Base-by-base conservation (phyloP, 37 sponge, comb jelly and placozoan species). In the Crambe crambe region DNA sequence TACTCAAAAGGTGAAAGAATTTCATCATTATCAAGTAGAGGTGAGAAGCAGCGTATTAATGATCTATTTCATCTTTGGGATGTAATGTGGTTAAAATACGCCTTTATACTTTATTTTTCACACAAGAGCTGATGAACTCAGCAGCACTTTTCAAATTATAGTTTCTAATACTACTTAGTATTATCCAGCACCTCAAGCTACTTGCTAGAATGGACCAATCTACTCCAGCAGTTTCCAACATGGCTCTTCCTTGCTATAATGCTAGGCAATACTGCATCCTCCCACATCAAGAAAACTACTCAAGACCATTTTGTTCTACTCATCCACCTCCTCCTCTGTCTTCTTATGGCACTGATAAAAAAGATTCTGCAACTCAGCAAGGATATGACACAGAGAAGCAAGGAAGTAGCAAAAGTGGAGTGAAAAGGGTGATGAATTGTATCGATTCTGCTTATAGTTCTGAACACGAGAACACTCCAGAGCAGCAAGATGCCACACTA, bases 121-220 rank as follows among this genome's bases (percentile, higher is more conserved):
- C n/a, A n/a, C n/a, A n/a, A n/a, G n/a, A n/a, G n/a, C n/a, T n/a
- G n/a, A n/a, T n/a, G n/a, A n/a, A n/a, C n/a, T n/a, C n/a, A n/a
- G n/a, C n/a, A n/a, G n/a, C n/a, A n/a, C n/a, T n/a, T n/a, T n/a
- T n/a, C n/a, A n/a, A n/a, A n/a, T n/a, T n/a, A n/a, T n/a, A n/a
- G n/a, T n/a, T n/a, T n/a, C n/a, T n/a, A n/a, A n/a, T n/a, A n/a
- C n/a, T n/a, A n/a, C n/a, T n/a, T n/a, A n/a, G n/a, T n/a, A n/a
- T n/a, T n/a, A n/a, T n/a, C n/a, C n/a, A n/a, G n/a, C n/a, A n/a
- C n/a, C n/a, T n/a, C n/a, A n/a, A n/a, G n/a, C n/a, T n/a, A n/a
- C n/a, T n/a, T n/a, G n/a, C n/a, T n/a, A n/a, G n/a, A 60, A 60
- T 60, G 61, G 61, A 60, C 4, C 26, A 60, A 60, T 25, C 61